Percentiles rank a stretch among this genome's conserved stretches.
phyloP scores from a whole-genome alignment of 1,140 invertebrate genomes.

The Lordiphosa mommai region DNA sequence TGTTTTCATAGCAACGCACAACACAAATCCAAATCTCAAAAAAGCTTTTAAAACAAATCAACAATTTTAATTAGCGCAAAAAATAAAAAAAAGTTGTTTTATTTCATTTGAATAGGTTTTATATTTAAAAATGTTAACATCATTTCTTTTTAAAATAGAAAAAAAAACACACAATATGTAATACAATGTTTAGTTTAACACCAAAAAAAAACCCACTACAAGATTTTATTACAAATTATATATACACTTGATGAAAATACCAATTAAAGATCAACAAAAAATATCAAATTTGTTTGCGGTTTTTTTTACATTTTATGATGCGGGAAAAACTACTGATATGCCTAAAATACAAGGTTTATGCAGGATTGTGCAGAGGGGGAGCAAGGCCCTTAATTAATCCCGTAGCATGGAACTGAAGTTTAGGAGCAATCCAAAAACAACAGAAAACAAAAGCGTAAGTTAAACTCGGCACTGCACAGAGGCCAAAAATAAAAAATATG shows the following conservation, averaged over 20 bases:
- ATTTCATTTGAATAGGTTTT: slow-evolving; percentile 55
- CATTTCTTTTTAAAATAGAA: slow-evolving; percentile 36
- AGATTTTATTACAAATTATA: slow-evolving; percentile 67
- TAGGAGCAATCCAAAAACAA: too few relatives aligned
- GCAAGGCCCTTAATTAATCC: too few relatives aligned
- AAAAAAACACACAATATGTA: slow-evolving; percentile 42
- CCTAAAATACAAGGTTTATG: too few relatives aligned
- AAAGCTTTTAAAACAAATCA: slow-evolving; percentile 37
- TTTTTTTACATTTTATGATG: background rate
- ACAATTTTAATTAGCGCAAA: slow-evolving; percentile 46
- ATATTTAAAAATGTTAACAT: slow-evolving; percentile 70
- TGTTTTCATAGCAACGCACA: slow-evolving; percentile 33
- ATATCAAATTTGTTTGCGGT: slow-evolving; percentile 3
- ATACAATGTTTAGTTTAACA: slow-evolving; percentile 53
- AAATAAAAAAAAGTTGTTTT: slow-evolving; percentile 15
- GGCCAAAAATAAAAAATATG: too few relatives aligned
- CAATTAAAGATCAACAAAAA: slow-evolving; percentile 55
- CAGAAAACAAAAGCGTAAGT: too few relatives aligned
- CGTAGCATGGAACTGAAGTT: too few relatives aligned
- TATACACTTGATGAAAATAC: slow-evolving; percentile 48
- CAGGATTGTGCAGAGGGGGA: too few relatives aligned
- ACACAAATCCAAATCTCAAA: slow-evolving; percentile 23
- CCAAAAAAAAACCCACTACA: slow-evolving; percentile 28
- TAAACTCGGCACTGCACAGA: too few relatives aligned
- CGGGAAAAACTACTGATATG: too few relatives aligned